A percentile compares a stretch with the other conserved stretches of the same genome.
Evolutionary conservation across 2,888 invertebrate genomes (phyloP).

Genomic region (Philhelius pedissequus): DNA sequence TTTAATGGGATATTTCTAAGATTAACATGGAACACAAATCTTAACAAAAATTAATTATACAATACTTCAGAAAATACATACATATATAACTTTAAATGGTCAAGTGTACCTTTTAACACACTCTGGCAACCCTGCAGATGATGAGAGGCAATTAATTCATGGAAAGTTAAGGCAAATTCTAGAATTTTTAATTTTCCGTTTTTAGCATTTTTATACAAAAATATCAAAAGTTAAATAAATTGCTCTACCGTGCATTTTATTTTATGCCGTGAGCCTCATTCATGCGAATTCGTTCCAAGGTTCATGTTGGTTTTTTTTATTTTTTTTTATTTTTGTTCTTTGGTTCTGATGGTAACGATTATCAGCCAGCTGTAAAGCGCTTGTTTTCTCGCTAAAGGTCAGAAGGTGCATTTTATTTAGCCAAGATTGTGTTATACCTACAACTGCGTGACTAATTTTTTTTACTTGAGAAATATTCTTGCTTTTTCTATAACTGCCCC

Average conservation of each 20-base stretch:
- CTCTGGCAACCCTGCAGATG: background rate
- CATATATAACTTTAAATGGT: too few relatives aligned
- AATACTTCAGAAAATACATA: too few relatives aligned
- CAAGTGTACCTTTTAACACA: too few relatives aligned
- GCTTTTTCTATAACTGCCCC: background rate
- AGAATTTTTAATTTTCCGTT: constrained; percentile 3
- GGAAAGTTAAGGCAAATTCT: background rate
- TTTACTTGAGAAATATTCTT: background rate
- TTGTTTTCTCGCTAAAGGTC: constrained; percentile 44
- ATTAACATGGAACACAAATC: too few relatives aligned
- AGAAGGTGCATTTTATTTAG: constrained; percentile 37
- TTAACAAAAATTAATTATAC: too few relatives aligned
- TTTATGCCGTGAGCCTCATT: background rate
- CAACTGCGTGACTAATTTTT: background rate
- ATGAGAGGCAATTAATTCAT: background rate
- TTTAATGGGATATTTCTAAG: too few relatives aligned
- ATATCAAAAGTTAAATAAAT: constrained; percentile 25
- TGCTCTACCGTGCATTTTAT: constrained; percentile 15
- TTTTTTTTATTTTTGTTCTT: too few relatives aligned
- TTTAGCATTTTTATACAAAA: background rate
- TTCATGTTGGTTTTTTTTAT: constrained; percentile 18
- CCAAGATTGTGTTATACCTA: background rate
- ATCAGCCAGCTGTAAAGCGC: constrained; percentile 8
- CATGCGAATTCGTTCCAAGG: constrained; percentile 39
- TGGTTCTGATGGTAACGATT: background rate